These are phyloP conservation scores for Cottoperca gobio DNA, from an alignment of 2,797 vertebrate species.

Conservation along the genomic window DNA sequence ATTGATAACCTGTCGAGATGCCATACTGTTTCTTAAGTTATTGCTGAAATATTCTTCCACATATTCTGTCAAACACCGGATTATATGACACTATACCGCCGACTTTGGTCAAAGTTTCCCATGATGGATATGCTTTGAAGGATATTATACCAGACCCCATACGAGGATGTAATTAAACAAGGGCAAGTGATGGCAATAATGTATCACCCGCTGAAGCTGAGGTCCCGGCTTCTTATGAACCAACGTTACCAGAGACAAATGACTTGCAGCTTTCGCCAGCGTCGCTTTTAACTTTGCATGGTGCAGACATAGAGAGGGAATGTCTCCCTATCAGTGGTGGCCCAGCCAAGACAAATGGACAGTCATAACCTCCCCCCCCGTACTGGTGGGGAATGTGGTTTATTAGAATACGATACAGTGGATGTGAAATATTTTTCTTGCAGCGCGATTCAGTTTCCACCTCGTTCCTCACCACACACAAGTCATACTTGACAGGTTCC, in stretches of 20 bases:
- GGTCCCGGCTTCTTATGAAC: constrained; percentile 71
- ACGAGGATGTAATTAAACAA: constrained; percentile 80
- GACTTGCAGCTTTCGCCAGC: constrained; percentile 71
- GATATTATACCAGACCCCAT: constrained; percentile 72
- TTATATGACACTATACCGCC: constrained; percentile 74
- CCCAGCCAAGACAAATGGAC: constrained; percentile 79
- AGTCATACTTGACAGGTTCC: constrained; percentile 67
- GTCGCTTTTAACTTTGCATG: constrained; percentile 72
- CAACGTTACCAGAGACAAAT: constrained; percentile 78
- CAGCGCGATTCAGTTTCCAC: constrained; percentile 56
- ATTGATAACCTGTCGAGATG: constrained; percentile 70
- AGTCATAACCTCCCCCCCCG: constrained; percentile 70
- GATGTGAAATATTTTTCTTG: constrained; percentile 69
- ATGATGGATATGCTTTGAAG: constrained; percentile 71
- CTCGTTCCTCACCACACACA: constrained; percentile 63
- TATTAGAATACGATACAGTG: constrained; percentile 73
- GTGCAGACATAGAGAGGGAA: constrained; percentile 59
- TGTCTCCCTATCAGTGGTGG: constrained; percentile 68
- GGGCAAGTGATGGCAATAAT: constrained; percentile 73
- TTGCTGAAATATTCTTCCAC: constrained; percentile 71
- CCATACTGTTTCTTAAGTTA: constrained; percentile 65
- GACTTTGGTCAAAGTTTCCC: constrained; percentile 68
- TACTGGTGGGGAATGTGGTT: constrained; percentile 70
- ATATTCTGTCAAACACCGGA: constrained; percentile 72
- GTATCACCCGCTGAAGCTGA: constrained; percentile 69